Percentiles rank a stretch among this genome's conserved stretches.
Evolutionary conservation across 2,888 invertebrate genomes (phyloP).

Genomic region (Sabatieria punctata): DNA sequence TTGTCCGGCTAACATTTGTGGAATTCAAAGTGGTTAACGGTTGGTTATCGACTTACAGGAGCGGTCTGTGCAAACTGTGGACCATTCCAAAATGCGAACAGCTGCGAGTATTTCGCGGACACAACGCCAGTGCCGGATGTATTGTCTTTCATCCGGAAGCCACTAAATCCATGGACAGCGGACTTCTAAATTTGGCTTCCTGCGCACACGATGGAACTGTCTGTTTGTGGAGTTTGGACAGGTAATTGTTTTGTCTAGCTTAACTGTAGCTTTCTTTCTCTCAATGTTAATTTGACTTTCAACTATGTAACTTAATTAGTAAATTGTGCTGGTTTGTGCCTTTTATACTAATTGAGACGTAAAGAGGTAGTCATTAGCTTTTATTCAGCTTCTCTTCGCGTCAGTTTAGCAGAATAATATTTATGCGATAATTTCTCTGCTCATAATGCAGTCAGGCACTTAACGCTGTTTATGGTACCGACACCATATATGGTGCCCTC

Average conservation of each 20-base stretch:
- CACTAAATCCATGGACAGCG: constrained; percentile 39
- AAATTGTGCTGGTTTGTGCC: too few relatives aligned
- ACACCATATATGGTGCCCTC: too few relatives aligned
- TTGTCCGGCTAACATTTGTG: background rate
- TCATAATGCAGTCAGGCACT: too few relatives aligned
- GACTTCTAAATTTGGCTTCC: constrained; percentile 66
- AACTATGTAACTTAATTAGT: too few relatives aligned
- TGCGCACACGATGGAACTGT: constrained; percentile 70
- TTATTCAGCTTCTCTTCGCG: too few relatives aligned
- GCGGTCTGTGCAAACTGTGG: constrained; percentile 78
- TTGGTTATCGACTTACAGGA: constrained; percentile 41
- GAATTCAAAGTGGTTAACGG: background rate
- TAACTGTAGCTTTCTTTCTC: too few relatives aligned
- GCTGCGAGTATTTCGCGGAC: constrained; percentile 60
- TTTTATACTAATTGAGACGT: too few relatives aligned
- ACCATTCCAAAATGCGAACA: constrained; percentile 67
- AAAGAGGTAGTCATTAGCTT: too few relatives aligned
- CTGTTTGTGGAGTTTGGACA: constrained; percentile 61
- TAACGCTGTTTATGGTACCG: too few relatives aligned
- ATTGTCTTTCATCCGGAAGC: constrained; percentile 81
- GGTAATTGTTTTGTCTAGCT: constrained; percentile 36
- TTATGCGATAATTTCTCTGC: too few relatives aligned
- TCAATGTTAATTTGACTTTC: too few relatives aligned
- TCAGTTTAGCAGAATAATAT: too few relatives aligned
- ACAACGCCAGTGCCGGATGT: constrained; percentile 64